These are phyloP conservation scores for Drosophila eohydei DNA, from an alignment of 2,888 invertebrate species.

Conservation along the genomic window DNA sequence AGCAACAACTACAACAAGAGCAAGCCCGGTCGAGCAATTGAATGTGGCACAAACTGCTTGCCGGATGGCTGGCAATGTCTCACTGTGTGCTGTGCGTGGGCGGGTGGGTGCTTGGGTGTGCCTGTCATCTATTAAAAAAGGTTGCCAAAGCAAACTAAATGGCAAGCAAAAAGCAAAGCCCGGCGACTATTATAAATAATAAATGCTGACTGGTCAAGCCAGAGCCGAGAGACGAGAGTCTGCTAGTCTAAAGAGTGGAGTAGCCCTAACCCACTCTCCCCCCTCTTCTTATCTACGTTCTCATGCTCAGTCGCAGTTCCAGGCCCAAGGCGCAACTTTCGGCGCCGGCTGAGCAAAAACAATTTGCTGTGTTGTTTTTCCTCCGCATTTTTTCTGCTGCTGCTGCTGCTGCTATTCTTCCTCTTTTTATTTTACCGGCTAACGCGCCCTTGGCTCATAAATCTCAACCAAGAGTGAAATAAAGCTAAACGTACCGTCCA, in stretches of 20 bases:
- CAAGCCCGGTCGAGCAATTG: slow-evolving; percentile 65
- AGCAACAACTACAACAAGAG: slow-evolving; percentile 21
- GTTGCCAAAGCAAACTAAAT: slow-evolving; percentile 67
- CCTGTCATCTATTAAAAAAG: slow-evolving; percentile 77
- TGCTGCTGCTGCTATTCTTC: slow-evolving; percentile 3
- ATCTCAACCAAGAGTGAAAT: slow-evolving; percentile 79
- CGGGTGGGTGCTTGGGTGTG: slow-evolving; percentile 14
- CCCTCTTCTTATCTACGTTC: background rate
- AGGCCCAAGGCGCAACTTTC: slow-evolving; percentile 57
- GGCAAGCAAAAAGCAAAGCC: slow-evolving; percentile 69
- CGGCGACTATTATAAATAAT: slow-evolving; percentile 79
- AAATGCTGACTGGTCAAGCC: slow-evolving; percentile 80
- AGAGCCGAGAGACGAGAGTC: slow-evolving; percentile 27
- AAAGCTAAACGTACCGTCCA: slow-evolving; percentile 74
- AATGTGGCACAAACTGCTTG: slow-evolving; percentile 74
- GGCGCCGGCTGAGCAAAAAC: slow-evolving; percentile 67
- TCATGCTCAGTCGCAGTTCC: slow-evolving; percentile 19
- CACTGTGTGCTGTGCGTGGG: slow-evolving; percentile 25
- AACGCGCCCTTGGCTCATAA: slow-evolving; percentile 78
- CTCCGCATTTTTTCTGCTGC: slow-evolving; percentile 2
- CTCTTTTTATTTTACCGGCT: slow-evolving; percentile 64
- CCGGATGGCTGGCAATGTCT: slow-evolving; percentile 49
- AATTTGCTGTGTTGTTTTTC: slow-evolving; percentile 58
- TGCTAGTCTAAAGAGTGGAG: slow-evolving; percentile 6
- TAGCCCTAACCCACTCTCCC: background rate